Conservation (phyloP, 1,140 invertebrate genomes). For the Nephotettix cincticeps region DNA sequence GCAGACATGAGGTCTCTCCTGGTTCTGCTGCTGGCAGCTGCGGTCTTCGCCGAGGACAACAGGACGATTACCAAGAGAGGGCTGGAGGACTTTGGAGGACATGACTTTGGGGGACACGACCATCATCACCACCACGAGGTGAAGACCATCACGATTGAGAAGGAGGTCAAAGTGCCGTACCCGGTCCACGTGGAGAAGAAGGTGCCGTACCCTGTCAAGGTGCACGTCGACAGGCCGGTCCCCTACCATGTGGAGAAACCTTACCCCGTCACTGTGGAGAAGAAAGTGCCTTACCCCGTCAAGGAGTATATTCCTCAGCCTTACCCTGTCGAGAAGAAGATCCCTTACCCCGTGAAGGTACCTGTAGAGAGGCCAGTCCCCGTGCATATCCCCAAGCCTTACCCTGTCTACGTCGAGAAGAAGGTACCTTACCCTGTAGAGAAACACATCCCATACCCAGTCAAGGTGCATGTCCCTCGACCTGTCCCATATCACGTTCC, state of each 20-base stretch:
- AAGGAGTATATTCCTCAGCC: conserved; percentile 59
- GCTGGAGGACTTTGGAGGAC: conserved; percentile 47
- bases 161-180: conserved; percentile 64
- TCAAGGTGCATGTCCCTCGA: conserved; percentile 60
- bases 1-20: no score
- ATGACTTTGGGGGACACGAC: neutral
- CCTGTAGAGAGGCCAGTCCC: conserved; percentile 55
- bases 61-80: conserved; percentile 54
- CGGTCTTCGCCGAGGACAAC: conserved; percentile 26
- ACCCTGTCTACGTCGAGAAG: conserved; percentile 40
- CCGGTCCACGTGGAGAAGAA: conserved; percentile 63
- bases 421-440: conserved; percentile 45
- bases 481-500: conserved; percentile 30
- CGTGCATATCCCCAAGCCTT: conserved; percentile 45
- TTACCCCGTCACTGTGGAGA: conserved; percentile 40
- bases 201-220: conserved; percentile 67
- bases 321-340: conserved; percentile 62
- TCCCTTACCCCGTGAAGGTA: conserved; percentile 68
- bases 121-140: conserved; percentile 47
- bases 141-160: conserved; percentile 17
- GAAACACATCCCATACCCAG: conserved; percentile 44
- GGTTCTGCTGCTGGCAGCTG: no score
- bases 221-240: conserved; percentile 69
- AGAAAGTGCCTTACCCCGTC: conserved; percentile 59
- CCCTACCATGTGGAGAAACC: conserved; percentile 42